Conservation (phyloP, 2,888 invertebrate species). For the Stramonita haemastoma region DNA sequence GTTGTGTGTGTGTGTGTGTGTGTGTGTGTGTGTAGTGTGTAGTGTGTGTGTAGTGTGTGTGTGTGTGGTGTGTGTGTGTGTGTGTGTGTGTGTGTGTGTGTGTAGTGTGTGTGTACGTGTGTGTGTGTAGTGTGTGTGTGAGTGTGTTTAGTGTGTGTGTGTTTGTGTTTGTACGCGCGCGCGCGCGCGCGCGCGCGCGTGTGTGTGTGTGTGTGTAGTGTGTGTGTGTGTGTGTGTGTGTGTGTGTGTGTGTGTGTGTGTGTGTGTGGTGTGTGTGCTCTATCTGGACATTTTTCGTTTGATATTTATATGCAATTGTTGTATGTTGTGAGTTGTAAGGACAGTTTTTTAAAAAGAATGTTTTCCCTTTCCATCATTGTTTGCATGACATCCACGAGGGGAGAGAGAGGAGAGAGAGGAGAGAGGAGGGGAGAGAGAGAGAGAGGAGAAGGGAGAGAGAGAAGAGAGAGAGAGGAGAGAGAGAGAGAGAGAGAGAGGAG, state of each 20-base stretch:
- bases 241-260: slow-evolving; percentile 26
- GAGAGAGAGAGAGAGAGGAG: neutral
- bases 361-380: neutral
- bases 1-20: slow-evolving; percentile 5
- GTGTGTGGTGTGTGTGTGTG: neutral
- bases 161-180: neutral
- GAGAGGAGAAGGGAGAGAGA: neutral
- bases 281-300: neutral
- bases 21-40: neutral
- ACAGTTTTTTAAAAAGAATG: neutral
- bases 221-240: neutral
- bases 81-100: neutral
- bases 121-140: neutral
- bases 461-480: neutral
- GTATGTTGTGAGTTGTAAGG: neutral
- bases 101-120: neutral
- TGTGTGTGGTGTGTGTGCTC: neutral
- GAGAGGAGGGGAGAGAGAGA: neutral
- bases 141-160: neutral
- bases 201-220: neutral
- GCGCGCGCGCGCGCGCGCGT: neutral
- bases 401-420: neutral
- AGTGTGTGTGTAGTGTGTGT: neutral
- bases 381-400: neutral
- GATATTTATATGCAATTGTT: neutral